phyloP scores from a whole-genome alignment of 1,140 invertebrate genomes.

The Caenorhabditis inopinata region DNA sequence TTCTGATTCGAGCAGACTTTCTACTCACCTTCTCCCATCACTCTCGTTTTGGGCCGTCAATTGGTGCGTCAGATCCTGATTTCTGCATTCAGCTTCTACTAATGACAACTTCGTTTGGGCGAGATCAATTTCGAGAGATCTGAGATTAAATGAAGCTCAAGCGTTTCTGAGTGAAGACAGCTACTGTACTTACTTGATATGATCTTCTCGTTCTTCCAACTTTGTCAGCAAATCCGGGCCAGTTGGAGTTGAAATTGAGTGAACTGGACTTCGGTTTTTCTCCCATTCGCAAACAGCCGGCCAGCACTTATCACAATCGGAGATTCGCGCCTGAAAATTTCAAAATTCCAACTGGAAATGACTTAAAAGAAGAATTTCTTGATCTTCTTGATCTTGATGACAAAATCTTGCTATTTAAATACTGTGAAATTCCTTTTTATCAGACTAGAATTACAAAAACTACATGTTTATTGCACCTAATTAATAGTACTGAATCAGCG shows the following conservation, averaged over 20 bases:
- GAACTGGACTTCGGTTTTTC: conserved; percentile 40
- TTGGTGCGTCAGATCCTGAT: conserved; percentile 74
- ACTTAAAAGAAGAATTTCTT: too few species aligned
- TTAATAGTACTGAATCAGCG: too few species aligned
- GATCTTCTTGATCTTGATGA: too few species aligned
- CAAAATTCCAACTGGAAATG: too few species aligned
- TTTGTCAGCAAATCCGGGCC: conserved; percentile 53
- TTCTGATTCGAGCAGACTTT: neutral
- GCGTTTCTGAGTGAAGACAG: neutral
- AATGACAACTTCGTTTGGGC: conserved; percentile 93
- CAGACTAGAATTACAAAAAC: too few species aligned
- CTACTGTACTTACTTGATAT: conserved; percentile 46
- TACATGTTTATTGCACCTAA: too few species aligned
- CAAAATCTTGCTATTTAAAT: too few species aligned
- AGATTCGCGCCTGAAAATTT: conserved; percentile 38
- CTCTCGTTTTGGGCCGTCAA: conserved; percentile 50
- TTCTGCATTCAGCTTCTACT: conserved; percentile 92
- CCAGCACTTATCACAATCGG: conserved; percentile 44
- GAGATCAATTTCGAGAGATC: conserved; percentile 81
- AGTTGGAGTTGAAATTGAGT: neutral
- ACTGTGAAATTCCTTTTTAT: too few species aligned
- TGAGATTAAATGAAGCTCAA: neutral
- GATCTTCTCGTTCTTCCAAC: conserved; percentile 57
- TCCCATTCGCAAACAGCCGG: conserved; percentile 35
- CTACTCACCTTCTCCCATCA: conserved; percentile 43